These are phyloP conservation scores for Petrophora chlorosata DNA, from an alignment of 2,888 invertebrate genomes.

Conservation along the genomic window DNA sequence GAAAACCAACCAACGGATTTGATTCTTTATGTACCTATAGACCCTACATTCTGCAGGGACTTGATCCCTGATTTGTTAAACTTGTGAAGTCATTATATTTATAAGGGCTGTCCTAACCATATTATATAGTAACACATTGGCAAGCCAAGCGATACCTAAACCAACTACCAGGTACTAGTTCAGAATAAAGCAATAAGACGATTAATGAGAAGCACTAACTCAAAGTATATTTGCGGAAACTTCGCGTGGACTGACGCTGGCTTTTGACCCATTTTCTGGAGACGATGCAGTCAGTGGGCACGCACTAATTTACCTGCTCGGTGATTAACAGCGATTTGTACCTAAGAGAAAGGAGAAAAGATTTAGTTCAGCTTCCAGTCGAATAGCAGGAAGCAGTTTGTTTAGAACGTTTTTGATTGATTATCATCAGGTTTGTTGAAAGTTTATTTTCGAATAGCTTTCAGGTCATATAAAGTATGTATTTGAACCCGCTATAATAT, in stretches of 20 bases:
- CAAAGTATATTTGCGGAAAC: conserved; percentile 43
- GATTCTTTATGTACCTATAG: too few relatives aligned
- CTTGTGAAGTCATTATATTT: too few relatives aligned
- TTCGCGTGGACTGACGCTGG: conserved; percentile 34
- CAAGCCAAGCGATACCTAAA: too few relatives aligned
- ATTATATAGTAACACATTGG: too few relatives aligned
- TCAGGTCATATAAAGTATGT: too few relatives aligned
- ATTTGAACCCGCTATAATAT: too few relatives aligned
- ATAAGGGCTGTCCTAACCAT: too few relatives aligned
- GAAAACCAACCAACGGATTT: too few relatives aligned
- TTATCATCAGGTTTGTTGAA: too few relatives aligned
- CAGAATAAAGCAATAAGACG: not conserved
- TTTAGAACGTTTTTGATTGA: conserved; percentile 1
- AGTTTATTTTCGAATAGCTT: conserved; percentile 6
- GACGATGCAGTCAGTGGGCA: conserved; percentile 35
- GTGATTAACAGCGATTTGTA: conserved; percentile 1
- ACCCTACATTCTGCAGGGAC: too few relatives aligned
- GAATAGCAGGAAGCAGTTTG: not conserved
- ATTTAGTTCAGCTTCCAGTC: conserved; percentile 7
- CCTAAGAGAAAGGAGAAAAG: conserved; percentile 8
- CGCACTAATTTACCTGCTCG: conserved; percentile 30
- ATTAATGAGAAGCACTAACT: conserved; percentile 36
- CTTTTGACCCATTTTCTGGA: conserved; percentile 48
- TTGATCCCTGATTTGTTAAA: too few relatives aligned
- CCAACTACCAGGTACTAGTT: too few relatives aligned